Conservation (phyloP, 1,140 invertebrate species). For the Drosophila hydei region DNA sequence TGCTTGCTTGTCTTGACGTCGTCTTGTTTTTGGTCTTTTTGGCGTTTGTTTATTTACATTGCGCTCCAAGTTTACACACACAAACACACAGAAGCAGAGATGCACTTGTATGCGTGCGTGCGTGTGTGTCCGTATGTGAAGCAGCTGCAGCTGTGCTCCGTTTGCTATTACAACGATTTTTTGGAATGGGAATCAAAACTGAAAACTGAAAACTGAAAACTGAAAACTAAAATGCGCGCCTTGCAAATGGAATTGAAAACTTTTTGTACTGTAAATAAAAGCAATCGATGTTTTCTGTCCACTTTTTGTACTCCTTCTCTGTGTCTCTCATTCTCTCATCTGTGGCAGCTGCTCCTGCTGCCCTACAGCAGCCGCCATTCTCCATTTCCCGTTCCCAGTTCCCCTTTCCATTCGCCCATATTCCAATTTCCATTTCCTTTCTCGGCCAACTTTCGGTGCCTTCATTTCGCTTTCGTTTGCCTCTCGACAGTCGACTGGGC, state of each 20-base stretch:
- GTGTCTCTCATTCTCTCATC: neutral
- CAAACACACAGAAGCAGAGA: slow-evolving; percentile 25
- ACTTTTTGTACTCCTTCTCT: slow-evolving; percentile 21
- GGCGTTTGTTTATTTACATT: slow-evolving; percentile 81
- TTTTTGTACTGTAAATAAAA: slow-evolving; percentile 57
- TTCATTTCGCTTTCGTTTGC: slow-evolving; percentile 42
- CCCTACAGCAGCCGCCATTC: slow-evolving; percentile 12
- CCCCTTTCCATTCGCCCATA: neutral
- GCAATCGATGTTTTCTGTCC: slow-evolving; percentile 29
- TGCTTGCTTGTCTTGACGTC: slow-evolving; percentile 24
- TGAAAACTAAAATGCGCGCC: slow-evolving; percentile 34
- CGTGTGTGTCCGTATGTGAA: slow-evolving; percentile 20
- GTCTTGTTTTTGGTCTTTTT: slow-evolving; percentile 64
- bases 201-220: too few relatives aligned
- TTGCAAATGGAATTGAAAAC: slow-evolving; percentile 60
- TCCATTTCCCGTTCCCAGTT: neutral
- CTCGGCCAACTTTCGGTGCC: slow-evolving; percentile 12
- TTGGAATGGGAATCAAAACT: slow-evolving; percentile 46
- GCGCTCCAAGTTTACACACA: slow-evolving; percentile 73
- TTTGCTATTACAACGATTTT: slow-evolving; percentile 44
- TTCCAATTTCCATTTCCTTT: slow-evolving; percentile 13
- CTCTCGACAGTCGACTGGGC: neutral
- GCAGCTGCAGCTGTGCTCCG: slow-evolving; percentile 61
- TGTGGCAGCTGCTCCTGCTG: slow-evolving; percentile 29
- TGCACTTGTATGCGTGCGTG: slow-evolving; percentile 16